Evolutionary conservation across 2,113 vertebrate genomes (phyloP).

Genomic region (Capreolus pygargus): DNA sequence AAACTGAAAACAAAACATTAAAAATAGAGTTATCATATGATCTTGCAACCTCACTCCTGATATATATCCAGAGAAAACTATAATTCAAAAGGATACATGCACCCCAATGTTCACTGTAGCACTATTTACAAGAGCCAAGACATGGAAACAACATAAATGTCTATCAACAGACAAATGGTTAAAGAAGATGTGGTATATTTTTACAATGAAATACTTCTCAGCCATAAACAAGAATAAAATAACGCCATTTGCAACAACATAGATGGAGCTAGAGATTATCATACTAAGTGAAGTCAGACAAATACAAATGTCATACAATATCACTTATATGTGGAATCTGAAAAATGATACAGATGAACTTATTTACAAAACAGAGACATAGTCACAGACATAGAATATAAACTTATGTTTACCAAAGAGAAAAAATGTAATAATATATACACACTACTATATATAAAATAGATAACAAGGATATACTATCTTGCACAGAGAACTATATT

Average conservation of each 20-base stretch:
- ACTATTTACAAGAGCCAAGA: neutral
- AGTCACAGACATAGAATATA: neutral
- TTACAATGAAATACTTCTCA: neutral
- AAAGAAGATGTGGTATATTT: neutral
- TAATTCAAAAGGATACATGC: neutral
- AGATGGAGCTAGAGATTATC: neutral
- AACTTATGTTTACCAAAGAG: neutral
- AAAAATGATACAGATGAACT: neutral
- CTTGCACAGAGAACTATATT: neutral
- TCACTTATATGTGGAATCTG: neutral
- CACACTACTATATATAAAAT: neutral
- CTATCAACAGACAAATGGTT: neutral
- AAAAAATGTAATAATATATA: neutral
- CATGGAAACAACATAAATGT: neutral
- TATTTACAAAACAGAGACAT: neutral
- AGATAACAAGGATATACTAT: neutral
- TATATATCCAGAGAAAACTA: neutral
- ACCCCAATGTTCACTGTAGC: neutral
- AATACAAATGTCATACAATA: neutral
- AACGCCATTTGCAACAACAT: neutral
- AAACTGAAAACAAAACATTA: neutral
- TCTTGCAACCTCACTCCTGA: neutral
- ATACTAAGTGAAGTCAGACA: neutral
- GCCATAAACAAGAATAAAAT: neutral
- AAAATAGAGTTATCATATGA: neutral